Evolutionary conservation across 1,140 invertebrate species (phyloP).

Genomic region (Dendrolimus punctatus): DNA sequence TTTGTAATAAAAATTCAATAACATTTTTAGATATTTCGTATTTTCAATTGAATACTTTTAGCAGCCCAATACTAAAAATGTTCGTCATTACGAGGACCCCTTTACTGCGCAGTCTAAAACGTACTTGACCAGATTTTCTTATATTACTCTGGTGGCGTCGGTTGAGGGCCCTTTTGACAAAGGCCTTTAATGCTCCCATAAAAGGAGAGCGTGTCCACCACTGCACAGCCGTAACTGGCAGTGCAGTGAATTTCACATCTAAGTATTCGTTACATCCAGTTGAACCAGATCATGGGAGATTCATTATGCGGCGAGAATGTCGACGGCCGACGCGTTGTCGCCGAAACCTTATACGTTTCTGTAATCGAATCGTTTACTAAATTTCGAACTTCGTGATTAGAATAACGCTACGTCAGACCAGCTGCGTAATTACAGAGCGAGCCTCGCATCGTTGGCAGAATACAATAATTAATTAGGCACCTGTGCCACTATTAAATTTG

Average conservation of each 20-base stretch:
- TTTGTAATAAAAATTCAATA: too few relatives aligned
- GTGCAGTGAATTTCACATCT: conserved; percentile 13
- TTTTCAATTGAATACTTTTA: too few relatives aligned
- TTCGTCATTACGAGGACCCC: too few relatives aligned
- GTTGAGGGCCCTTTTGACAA: conserved; percentile 2
- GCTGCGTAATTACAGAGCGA: conserved; percentile 33
- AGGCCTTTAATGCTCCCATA: conserved; percentile 8
- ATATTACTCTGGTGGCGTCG: conserved; percentile 3
- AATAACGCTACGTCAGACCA: conserved; percentile 14
- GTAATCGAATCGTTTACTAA: conserved; percentile 30
- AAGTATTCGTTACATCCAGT: conserved; percentile 49
- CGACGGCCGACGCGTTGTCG: conserved; percentile 17
- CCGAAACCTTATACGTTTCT: conserved; percentile 41
- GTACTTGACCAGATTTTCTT: too few relatives aligned
- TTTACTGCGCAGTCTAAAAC: too few relatives aligned
- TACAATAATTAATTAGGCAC: conserved; percentile 48
- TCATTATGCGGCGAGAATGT: conserved; percentile 33
- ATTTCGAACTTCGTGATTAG: conserved; percentile 1
- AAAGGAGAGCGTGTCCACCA: conserved; percentile 8
- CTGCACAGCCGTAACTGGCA: background rate
- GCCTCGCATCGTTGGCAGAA: conserved; percentile 17
- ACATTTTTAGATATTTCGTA: too few relatives aligned
- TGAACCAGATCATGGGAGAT: conserved; percentile 28
- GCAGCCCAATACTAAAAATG: too few relatives aligned
- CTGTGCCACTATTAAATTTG: conserved; percentile 35